phyloP scores from a whole-genome alignment of 2,797 vertebrate species.

The Anas flavirostris region DNA sequence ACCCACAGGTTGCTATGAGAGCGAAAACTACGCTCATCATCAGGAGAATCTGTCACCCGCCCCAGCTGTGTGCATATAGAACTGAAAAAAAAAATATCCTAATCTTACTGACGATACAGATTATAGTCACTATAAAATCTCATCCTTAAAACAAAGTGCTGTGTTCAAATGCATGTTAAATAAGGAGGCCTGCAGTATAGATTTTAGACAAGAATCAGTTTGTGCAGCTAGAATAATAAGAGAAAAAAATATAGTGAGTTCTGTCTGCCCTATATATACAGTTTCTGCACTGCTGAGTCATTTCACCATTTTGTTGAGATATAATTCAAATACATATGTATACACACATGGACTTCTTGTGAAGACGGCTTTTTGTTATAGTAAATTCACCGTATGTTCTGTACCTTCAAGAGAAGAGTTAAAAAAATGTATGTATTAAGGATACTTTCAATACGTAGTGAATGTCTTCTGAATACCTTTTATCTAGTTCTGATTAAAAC shows the following conservation, averaged over 20 bases:
- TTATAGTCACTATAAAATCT: neutral
- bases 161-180: neutral
- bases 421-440: neutral
- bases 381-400: neutral
- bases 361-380: neutral
- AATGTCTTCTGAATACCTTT: constrained; percentile 18
- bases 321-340: neutral
- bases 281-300: neutral
- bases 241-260: too few relatives aligned
- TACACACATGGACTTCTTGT: neutral
- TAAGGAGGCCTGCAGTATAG: too few relatives aligned
- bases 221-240: too few relatives aligned
- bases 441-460: neutral
- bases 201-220: too few relatives aligned
- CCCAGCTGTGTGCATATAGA: accelerated
- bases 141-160: neutral
- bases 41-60: neutral
- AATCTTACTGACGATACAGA: neutral
- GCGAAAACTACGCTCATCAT: neutral
- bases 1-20: neutral
- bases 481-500: constrained; percentile 54
- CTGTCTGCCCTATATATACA: neutral
- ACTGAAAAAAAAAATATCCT: neutral
- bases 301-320: neutral
- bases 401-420: neutral